Base-by-base conservation (phyloP, 1,140 invertebrate genomes). In the Cheumatopsyche charites region DNA sequence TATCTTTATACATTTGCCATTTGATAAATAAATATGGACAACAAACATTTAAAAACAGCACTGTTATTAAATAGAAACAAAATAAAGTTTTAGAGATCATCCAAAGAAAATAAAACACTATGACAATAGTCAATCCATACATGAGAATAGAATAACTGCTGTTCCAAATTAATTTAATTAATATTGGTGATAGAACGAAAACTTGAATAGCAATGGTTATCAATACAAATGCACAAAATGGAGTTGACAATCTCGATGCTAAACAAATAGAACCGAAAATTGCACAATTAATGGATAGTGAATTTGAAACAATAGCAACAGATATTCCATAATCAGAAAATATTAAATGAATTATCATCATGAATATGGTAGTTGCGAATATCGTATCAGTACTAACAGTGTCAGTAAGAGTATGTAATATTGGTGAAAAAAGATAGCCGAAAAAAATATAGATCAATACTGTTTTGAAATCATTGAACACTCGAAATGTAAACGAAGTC, bases 331-430 rank as follows among this genome's bases (percentile, higher is more conserved):
- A 99, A 81, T 98, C 93, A 79, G 93, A 94, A 79, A 97, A 97
- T 69, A 95, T 86, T 41, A 99, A 84, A 85, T 98, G 95, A 5
- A 93, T 82, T 0, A 95, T 76, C 81, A 98, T 89, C 89, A 97
- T 95, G 42, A 95, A 86, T 58, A 92, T 89, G 19, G 94, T 90
- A 85, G 91, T 95, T 0, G 93, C 92, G 78, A 98, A 98, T 79
- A 98, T 98, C 1, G 96, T 98, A 80, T 99, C 96, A 0, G 96
- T 98, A 78, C 95, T 97, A 0, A 98, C 92, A 0, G 95, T 96
- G 80, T 97, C 94, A 0, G 97, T 98, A 36, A 98, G 84, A 0
- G 94, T 98, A 81, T 97, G 94, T n/a, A 98, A 82, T 23, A 98
- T 88, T 0, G 96, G 95, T 0, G 94, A 96, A 55, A 97, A 86